These are phyloP conservation scores for Cossypha heuglini DNA, from an alignment of 2,797 vertebrate genomes.

Conservation along the genomic window DNA sequence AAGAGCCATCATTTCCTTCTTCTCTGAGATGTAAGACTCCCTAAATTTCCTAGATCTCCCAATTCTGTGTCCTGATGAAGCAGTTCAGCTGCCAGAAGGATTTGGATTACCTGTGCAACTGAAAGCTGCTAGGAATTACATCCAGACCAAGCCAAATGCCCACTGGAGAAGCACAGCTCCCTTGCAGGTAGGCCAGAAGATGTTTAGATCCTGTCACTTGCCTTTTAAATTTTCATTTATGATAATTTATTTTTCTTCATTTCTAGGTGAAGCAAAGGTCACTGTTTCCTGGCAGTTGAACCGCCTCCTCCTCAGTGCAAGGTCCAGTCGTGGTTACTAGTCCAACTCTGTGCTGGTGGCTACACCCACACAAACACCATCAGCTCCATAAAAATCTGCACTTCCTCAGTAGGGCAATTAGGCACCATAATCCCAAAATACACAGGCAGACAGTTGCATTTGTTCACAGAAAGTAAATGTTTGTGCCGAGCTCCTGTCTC, in stretches of 20 bases:
- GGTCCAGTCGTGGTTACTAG: neutral
- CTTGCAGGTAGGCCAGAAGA: neutral
- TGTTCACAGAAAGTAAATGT: neutral
- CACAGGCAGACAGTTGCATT: neutral
- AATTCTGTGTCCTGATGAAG: neutral
- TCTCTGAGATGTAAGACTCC: neutral
- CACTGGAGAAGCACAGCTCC: neutral
- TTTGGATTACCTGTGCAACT: fast-evolving
- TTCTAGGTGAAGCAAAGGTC: slow-evolving; percentile 13
- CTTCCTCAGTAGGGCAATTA: neutral
- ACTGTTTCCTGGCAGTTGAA: neutral
- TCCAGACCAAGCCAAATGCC: neutral
- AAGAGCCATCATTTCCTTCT: neutral
- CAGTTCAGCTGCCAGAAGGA: neutral
- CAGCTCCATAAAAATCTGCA: neutral
- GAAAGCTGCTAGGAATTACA: neutral
- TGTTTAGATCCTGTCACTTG: neutral
- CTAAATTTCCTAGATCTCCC: neutral
- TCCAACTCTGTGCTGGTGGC: neutral
- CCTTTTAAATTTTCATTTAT: neutral
- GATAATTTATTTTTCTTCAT: neutral
- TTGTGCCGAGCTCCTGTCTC: neutral
- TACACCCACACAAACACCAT: neutral
- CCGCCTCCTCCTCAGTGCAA: slow-evolving; percentile 19
- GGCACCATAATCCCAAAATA: neutral